These are phyloP conservation scores for Synergus japonicus DNA, from an alignment of 2,888 invertebrate species.

Conservation along the genomic window DNA sequence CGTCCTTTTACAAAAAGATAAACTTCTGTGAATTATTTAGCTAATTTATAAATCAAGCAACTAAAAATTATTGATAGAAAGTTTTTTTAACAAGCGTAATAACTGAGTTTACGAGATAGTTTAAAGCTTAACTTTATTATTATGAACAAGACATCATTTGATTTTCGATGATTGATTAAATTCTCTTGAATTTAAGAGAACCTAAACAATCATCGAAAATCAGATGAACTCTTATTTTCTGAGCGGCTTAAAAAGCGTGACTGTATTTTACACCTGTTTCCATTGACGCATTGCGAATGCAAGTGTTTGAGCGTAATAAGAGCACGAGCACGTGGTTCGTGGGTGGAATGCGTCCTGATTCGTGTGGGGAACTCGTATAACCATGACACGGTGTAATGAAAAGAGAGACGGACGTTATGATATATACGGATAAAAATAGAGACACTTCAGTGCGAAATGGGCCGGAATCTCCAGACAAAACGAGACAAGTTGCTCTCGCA, in stretches of 20 bases:
- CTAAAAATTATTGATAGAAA: too few relatives aligned
- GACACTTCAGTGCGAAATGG: background rate
- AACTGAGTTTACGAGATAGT: too few relatives aligned
- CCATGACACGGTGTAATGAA: background rate
- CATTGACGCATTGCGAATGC: background rate
- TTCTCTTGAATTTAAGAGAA: too few relatives aligned
- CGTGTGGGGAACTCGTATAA: background rate
- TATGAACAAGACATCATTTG: too few relatives aligned
- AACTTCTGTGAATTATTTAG: background rate
- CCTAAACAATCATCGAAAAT: too few relatives aligned
- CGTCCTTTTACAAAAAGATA: background rate
- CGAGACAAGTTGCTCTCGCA: background rate
- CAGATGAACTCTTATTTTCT: too few relatives aligned
- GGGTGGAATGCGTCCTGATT: background rate
- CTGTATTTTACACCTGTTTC: background rate
- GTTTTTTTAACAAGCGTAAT: too few relatives aligned
- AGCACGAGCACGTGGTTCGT: background rate
- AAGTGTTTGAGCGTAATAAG: background rate
- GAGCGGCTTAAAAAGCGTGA: background rate
- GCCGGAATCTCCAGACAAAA: background rate
- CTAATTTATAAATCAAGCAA: background rate
- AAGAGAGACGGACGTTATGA: background rate
- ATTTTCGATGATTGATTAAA: too few relatives aligned
- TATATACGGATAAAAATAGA: conserved; percentile 2
- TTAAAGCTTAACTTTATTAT: too few relatives aligned